Evolutionary conservation across 1,140 invertebrate genomes (phyloP).

Genomic region (Drosophila sp.): DNA sequence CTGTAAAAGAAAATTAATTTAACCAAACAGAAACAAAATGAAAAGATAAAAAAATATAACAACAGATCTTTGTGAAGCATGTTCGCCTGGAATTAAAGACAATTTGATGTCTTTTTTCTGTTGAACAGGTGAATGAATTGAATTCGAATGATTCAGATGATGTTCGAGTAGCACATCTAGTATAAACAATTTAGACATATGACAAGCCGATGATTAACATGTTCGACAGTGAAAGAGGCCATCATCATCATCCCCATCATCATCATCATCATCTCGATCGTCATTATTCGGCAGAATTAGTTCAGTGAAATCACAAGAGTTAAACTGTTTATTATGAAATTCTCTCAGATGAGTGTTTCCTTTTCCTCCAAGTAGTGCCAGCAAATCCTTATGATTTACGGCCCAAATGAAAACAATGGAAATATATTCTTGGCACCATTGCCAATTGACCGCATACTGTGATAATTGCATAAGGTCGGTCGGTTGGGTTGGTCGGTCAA

Average conservation of each 20-base stretch:
- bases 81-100: slow-evolving; percentile 22
- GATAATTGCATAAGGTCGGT: slow-evolving; percentile 16
- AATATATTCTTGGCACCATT: slow-evolving; percentile 18
- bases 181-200: slow-evolving; percentile 48
- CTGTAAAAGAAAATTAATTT: slow-evolving; percentile 25
- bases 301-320: not conserved
- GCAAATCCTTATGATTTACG: slow-evolving; percentile 33
- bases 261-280: not conserved
- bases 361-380: slow-evolving; percentile 1
- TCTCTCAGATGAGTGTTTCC: not conserved
- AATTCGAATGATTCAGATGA: slow-evolving; percentile 50
- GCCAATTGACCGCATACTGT: slow-evolving; percentile 19
- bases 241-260: slow-evolving; percentile 10
- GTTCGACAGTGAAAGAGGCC: slow-evolving; percentile 47
- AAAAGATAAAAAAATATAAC: slow-evolving; percentile 34
- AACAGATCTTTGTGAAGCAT: slow-evolving; percentile 39
- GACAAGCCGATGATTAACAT: slow-evolving; percentile 51
- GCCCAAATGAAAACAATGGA: slow-evolving; percentile 2
- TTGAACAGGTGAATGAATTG: slow-evolving; percentile 35
- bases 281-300: slow-evolving; percentile 6
- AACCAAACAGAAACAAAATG: slow-evolving; percentile 21
- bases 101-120: slow-evolving; percentile 26
- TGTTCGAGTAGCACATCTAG: not conserved
- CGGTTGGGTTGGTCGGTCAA: not conserved
- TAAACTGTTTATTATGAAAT: slow-evolving; percentile 4